Base-by-base conservation (phyloP, 2,113 vertebrate species). In the Aptenodytes forsteri region DNA sequence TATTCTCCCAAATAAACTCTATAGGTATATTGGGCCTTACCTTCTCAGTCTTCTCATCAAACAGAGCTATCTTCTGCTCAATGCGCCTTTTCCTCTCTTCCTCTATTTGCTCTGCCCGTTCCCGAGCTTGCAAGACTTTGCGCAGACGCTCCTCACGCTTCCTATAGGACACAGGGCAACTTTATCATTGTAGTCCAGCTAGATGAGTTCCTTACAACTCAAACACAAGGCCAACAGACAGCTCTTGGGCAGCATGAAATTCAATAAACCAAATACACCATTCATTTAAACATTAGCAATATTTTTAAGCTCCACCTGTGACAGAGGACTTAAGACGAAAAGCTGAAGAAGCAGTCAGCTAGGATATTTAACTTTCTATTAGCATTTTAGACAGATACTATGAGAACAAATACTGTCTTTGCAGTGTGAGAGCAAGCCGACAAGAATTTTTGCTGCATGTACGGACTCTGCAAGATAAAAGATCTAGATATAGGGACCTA, bases 41-140 rank as follows among this genome's bases (percentile, higher is more conserved):
- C 98, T 99, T 99, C 70, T 99, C 99, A 0, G 98, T 99, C 97
- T 99, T 99, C 97, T 99, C 99, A 21, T 99, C 99, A 6, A 99
- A 97, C 62, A 99, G 98, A 6, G 99, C 99, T 78, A 99, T 98
- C 97, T 99, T 99, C 97, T 99, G 98, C 83, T 99, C 99, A 2
- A 99, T 98, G 89, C 98, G 98, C 96, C 98, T 99, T 88, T 99
- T 99, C 97, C 99, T 99, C 83, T 99, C 99, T 44, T 98, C 98
- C 83, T 99, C 99, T 11, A 98, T 97, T 72, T 99, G 99, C 82
- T 99, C 99, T 16, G 98, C 99, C 34, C 99, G 98, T 25, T 99
- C 99, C 47, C 99, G 99, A 61, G 99, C 98, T 70, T 99, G 99
- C 73, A 98, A 77, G 47, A 99, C 99, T 59, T 99, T 98, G 30